Conservation (phyloP, 1,140 invertebrate genomes). For the Mactra quadrangularis region DNA sequence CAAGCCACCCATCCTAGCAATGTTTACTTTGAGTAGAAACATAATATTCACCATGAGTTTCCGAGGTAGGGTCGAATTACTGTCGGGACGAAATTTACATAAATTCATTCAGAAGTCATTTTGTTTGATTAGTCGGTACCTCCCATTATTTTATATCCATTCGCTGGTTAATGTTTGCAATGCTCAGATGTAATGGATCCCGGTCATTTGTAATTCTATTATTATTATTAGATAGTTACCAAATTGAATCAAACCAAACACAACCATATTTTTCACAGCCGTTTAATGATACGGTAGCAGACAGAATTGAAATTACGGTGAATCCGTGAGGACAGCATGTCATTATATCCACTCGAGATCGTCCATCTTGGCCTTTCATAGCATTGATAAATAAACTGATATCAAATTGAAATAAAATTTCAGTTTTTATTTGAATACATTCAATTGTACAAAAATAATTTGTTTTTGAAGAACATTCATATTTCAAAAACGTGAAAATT, state of each 20-base stretch:
- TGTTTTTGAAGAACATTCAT: too few species aligned
- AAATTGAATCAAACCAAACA: constrained; percentile 55
- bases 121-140: constrained; percentile 3
- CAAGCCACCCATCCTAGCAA: constrained; percentile 29
- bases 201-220: constrained; percentile 40
- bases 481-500: too few species aligned
- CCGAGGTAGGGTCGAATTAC: constrained; percentile 41
- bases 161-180: background rate
- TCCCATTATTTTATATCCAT: constrained; percentile 10
- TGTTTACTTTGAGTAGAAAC: constrained; percentile 44
- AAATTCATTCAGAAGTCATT: constrained; percentile 51
- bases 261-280: constrained; percentile 42
- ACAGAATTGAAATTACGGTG: background rate
- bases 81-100: constrained; percentile 52
- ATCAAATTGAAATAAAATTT: too few species aligned
- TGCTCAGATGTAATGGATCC: constrained; percentile 35
- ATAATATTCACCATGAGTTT: constrained; percentile 46
- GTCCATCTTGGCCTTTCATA: background rate
- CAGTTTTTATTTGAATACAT: too few species aligned
- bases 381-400: too few species aligned
- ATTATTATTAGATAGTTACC: constrained; percentile 36
- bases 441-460: too few species aligned
- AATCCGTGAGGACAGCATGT: constrained; percentile 27
- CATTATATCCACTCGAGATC: constrained; percentile 10
- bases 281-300: constrained; percentile 25